These are phyloP conservation scores for Cotesia glomerata DNA, from an alignment of 1,140 invertebrate genomes.

Conservation along the genomic window DNA sequence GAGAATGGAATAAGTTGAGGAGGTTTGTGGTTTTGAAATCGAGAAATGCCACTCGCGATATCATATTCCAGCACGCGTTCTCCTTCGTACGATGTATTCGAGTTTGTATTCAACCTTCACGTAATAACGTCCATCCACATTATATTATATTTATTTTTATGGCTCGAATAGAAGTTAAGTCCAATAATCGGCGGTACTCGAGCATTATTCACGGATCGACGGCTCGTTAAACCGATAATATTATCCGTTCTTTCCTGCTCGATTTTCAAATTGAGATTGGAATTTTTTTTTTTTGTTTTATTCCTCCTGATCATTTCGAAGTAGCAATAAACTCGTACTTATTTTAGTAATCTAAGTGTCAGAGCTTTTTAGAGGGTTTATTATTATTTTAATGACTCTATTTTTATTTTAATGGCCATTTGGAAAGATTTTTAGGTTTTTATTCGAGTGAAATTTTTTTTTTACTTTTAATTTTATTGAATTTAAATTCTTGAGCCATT, in stretches of 20 bases:
- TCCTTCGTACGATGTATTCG: conserved; percentile 24
- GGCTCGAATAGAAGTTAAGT: not conserved
- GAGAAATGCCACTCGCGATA: conserved; percentile 41
- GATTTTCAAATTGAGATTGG: not conserved
- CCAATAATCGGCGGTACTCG: not conserved
- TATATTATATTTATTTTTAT: not conserved
- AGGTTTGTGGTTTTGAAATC: conserved; percentile 47
- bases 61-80: conserved; percentile 37
- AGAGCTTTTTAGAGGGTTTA: too few relatives aligned
- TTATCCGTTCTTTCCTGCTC: not conserved
- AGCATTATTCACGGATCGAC: not conserved
- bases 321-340: not conserved
- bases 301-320: not conserved
- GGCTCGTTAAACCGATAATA: not conserved
- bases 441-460: too few relatives aligned
- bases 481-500: too few relatives aligned
- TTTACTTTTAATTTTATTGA: too few relatives aligned
- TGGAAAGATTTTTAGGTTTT: too few relatives aligned
- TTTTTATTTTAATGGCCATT: too few relatives aligned
- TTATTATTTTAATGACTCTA: too few relatives aligned
- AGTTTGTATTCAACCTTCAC: not conserved
- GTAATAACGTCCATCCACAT: conserved; percentile 8
- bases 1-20: not conserved
- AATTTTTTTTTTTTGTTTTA: not conserved
- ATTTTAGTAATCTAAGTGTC: too few relatives aligned